Conservation (phyloP, 1,140 invertebrate genomes). For the Atta colombica region DNA sequence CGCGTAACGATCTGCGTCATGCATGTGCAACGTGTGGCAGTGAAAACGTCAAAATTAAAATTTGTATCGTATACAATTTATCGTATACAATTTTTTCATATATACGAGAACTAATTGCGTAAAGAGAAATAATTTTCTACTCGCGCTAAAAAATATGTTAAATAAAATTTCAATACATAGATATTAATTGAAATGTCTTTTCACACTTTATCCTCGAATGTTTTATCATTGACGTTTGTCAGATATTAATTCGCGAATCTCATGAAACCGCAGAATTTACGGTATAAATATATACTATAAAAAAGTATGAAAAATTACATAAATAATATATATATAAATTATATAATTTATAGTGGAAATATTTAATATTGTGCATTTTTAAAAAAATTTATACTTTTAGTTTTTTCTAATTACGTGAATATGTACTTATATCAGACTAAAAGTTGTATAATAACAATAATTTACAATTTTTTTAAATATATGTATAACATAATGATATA, state of each 20-base stretch:
- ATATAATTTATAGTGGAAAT: too few relatives aligned
- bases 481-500: too few relatives aligned
- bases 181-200: neutral
- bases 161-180: neutral
- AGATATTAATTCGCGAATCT: neutral
- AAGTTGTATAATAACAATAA: too few relatives aligned
- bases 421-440: too few relatives aligned
- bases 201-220: neutral
- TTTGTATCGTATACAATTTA: neutral
- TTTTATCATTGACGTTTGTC: neutral
- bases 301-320: too few relatives aligned
- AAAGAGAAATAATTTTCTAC: neutral
- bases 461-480: too few relatives aligned
- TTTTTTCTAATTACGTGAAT: too few relatives aligned
- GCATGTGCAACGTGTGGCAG: neutral
- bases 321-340: too few relatives aligned
- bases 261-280: too few relatives aligned
- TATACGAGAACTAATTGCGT: neutral
- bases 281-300: too few relatives aligned
- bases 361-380: too few relatives aligned
- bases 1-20: constrained; percentile 13
- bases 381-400: too few relatives aligned
- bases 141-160: neutral
- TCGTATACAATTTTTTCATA: neutral
- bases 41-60: constrained; percentile 16